A percentile compares a stretch with the other conserved stretches of the same genome.
phyloP scores from a whole-genome alignment of 2,113 vertebrate genomes.

The Cheilinus undulatus region DNA sequence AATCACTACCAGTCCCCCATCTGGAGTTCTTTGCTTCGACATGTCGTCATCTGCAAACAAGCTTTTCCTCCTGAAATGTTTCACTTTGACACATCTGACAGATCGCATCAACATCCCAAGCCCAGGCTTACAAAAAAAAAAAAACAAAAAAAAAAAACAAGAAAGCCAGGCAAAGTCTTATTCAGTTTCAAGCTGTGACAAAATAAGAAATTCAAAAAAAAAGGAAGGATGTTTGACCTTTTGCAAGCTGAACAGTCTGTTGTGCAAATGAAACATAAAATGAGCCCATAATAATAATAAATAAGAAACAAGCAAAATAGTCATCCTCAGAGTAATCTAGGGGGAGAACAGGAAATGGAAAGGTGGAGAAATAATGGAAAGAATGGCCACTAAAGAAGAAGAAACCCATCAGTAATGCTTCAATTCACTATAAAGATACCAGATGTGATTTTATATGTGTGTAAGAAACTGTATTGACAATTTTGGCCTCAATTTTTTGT shows the following conservation, averaged over 20 bases:
- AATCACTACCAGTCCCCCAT: too few relatives aligned
- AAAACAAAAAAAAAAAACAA: background rate
- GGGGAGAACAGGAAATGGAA: background rate
- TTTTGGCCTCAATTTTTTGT: slow-evolving; percentile 18
- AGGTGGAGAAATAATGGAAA: slow-evolving; percentile 8
- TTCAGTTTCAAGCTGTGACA: slow-evolving; percentile 10
- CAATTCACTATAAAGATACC: slow-evolving; percentile 29
- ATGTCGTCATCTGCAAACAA: too few relatives aligned
- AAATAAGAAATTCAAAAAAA: slow-evolving; percentile 7
- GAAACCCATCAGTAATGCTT: slow-evolving; percentile 3
- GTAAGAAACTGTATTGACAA: background rate
- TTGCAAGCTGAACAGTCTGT: slow-evolving; percentile 1
- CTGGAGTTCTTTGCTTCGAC: too few relatives aligned
- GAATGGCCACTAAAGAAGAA: background rate
- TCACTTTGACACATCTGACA: slow-evolving; percentile 34
- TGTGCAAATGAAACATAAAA: slow-evolving; percentile 36
- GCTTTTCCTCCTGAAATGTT: slow-evolving; percentile 18
- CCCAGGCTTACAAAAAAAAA: background rate
- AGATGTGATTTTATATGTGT: background rate
- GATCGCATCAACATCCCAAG: slow-evolving; percentile 8
- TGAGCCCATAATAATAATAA: background rate
- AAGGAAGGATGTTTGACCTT: background rate
- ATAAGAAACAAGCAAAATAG: slow-evolving; percentile 13
- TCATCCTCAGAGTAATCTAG: slow-evolving; percentile 29
- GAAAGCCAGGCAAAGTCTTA: slow-evolving; percentile 14